Percentiles rank a stretch among this genome's conserved stretches.
Conservation (phyloP, 1,140 invertebrate genomes). For the Drosophila setifemur region DNA sequence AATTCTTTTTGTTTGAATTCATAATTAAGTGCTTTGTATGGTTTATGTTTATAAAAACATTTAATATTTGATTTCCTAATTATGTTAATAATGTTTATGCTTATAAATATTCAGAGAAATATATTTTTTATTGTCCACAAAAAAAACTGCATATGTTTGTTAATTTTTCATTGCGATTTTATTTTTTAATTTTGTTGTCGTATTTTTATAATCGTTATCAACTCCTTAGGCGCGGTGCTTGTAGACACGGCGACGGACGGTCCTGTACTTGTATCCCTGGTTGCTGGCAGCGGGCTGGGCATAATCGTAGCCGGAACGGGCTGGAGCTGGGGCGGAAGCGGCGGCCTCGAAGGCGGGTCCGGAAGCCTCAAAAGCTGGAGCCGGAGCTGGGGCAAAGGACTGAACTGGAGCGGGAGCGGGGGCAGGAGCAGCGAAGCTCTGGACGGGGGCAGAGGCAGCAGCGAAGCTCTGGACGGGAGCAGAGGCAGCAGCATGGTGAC, state of each 20-base stretch:
- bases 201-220: not conserved
- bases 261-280: conserved; percentile 62
- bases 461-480: conserved; percentile 5
- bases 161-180: conserved; percentile 23
- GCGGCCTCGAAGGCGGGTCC: conserved; percentile 40
- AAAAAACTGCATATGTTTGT: conserved; percentile 20
- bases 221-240: conserved; percentile 56
- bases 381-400: conserved; percentile 46
- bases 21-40: too few species aligned
- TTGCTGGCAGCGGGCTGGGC: conserved; percentile 39
- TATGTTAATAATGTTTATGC: too few species aligned
- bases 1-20: not conserved
- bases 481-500: conserved; percentile 31
- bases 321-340: conserved; percentile 45
- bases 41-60: too few species aligned
- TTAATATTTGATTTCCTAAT: too few species aligned
- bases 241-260: conserved; percentile 66
- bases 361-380: conserved; percentile 37
- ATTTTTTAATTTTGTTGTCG: conserved; percentile 20
- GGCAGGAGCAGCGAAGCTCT: conserved; percentile 27
- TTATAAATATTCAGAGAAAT: too few species aligned
- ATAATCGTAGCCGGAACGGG: conserved; percentile 52
- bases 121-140: too few species aligned
- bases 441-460: too few species aligned
- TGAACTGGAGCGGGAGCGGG: conserved; percentile 34